Evolutionary conservation across 2,113 vertebrate species (phyloP), one percentile per base, ranked within the genome.

Genomic region (Chlamydotis undulata): DNA sequence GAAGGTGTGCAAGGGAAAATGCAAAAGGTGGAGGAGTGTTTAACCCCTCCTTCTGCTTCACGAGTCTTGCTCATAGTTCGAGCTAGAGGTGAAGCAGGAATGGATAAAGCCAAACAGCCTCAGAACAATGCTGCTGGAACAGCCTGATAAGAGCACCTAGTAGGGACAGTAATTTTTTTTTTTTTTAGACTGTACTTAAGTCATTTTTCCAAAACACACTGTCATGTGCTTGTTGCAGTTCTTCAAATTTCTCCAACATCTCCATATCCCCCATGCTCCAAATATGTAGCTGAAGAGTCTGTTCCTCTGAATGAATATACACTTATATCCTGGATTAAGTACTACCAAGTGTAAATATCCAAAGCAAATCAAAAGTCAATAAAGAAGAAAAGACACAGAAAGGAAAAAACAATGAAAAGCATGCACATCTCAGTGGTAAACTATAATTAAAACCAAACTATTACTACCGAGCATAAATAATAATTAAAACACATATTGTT

Each of bases 401-500:
- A 94, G 41, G 22, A 61, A 92, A 92, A 91, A 78, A 13, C 29
- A 73, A 87, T 60, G 50, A 91, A 90, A 94, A 93, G 60, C 50
- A 81, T 23, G 35, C 39, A 52, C 47, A 89, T 84, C 90, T 92
- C 85, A 55, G 39, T 35, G 37, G 65, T 64, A 94, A 59, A 52
- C 76, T 61, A 95, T 78, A 96, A 78, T 93, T 90, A 96, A 94
- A 91, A 75, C 96, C 47, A 82, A 96, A 73, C 79, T 82, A 70
- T 65, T 77, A 86, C 78, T 90, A 75, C n/a, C 79, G 85, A 76
- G 55, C 90, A 96, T 96, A 97, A 95, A 94, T 97, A 97, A 96
- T 89, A 97, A 97, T 97, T 97, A 98, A 98, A 98, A 96, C 41
- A 64, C 63, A 89, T 69, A 96, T 74, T 96, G 88, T 83, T 94